Base-by-base conservation (phyloP, 2,888 invertebrate species). In the Baronia brevicornis region DNA sequence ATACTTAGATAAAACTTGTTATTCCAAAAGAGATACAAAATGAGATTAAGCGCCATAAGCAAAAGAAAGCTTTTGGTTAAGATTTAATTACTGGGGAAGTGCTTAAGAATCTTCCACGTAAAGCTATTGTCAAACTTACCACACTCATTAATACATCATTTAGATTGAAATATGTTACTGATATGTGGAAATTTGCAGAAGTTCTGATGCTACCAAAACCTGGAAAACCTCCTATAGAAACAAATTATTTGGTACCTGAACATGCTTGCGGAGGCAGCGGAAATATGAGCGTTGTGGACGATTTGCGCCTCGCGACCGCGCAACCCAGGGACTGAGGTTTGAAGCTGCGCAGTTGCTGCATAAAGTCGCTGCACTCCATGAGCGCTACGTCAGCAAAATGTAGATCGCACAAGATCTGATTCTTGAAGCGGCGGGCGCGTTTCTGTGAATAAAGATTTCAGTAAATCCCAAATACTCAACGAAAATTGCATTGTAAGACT, bases 341-440 rank as follows among this genome's bases (percentile, higher is more conserved):
- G 88, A 96, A 96, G 86, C 95, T 93, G 67, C 96, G 91, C 70
- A 96, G 89, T 86, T 96, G 96, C 86, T 96, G 95, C 95, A 96
- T 95, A 87, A 96, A 96, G 88, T 96, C 96, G 60, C 95, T 94
- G 87, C 94, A 95, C 92, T 96, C 96, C 94, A 96, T 95, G 74
- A 96, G 93, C 79, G 95, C 94, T 55, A 96, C 95, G 92, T 96
- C 96, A 65, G 95, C 95, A 77, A 96, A 96, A 87, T 96, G 96
- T 77, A 96, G 88, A 84, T 96, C 95, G 90, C 96, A 96, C 82
- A 96, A 91, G 77, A 96, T 95, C 74, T 95, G 95, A 86, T 96
- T 96, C 86, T 89, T 89, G 87, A 89, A 89, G 61, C 89, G 85
- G 54, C 89, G 85, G 38, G 89, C 88, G 43, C 89, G 86, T 71